These are phyloP conservation scores for Tetramorium parvispinum DNA, from an alignment of 1,140 invertebrate genomes.

Conservation along the genomic window DNA sequence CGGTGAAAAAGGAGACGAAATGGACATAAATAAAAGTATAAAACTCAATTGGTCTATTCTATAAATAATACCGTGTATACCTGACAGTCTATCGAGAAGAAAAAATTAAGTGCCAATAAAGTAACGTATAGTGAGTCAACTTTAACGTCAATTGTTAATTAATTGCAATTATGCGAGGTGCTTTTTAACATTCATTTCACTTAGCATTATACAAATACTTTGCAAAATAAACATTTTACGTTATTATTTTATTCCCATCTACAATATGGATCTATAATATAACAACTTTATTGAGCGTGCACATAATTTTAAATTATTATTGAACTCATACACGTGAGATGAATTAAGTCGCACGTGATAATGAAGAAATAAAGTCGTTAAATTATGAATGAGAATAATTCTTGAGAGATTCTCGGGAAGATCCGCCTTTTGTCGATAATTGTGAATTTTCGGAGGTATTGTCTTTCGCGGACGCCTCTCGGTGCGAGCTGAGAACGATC, in stretches of 20 bases:
- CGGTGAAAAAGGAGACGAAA: background rate
- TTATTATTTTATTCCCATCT: background rate
- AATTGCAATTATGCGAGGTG: background rate
- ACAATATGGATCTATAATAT: background rate
- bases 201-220: background rate
- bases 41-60: background rate
- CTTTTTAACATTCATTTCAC: background rate
- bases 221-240: background rate
- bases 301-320: background rate
- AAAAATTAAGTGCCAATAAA: background rate
- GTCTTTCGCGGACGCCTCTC: constrained; percentile 38
- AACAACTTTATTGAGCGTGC: background rate
- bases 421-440: constrained; percentile 20
- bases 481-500: constrained; percentile 20
- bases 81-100: background rate
- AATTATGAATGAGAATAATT: constrained; percentile 15
- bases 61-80: constrained; percentile 11
- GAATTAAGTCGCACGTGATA: background rate
- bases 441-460: constrained; percentile 26
- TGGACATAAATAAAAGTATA: background rate
- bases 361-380: background rate
- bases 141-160: background rate
- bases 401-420: background rate
- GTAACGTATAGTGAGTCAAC: background rate
- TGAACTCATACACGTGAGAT: background rate